phyloP scores from a whole-genome alignment of 2,888 invertebrate species.

The Caenorhabditis sp. region DNA sequence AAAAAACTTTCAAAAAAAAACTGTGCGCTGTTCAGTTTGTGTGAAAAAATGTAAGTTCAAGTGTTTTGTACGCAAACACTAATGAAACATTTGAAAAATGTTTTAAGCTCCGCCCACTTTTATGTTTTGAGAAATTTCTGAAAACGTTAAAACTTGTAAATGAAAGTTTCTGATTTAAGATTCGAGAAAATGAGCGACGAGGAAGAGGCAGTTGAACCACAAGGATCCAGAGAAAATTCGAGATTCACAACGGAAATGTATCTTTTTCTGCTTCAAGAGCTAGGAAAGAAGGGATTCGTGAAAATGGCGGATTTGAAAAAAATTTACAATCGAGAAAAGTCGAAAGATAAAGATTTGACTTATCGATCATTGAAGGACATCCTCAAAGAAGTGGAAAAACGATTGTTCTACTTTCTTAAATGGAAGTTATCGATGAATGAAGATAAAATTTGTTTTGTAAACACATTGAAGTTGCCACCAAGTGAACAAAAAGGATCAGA shows the following conservation, averaged over 20 bases:
- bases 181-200: conserved; percentile 12
- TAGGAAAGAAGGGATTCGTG: conserved; percentile 25
- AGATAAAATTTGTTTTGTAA: conserved; percentile 3
- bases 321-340: conserved; percentile 8
- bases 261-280: conserved; percentile 15
- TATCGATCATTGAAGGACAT: conserved; percentile 12
- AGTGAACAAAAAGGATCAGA: neutral
- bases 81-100: neutral
- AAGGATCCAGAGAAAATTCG: conserved; percentile 25
- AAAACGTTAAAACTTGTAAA: no score
- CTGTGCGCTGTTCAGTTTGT: neutral
- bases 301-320: conserved; percentile 22
- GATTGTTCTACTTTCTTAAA: neutral
- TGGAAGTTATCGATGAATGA: conserved; percentile 5
- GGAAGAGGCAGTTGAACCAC: conserved; percentile 11
- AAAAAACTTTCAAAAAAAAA: neutral
- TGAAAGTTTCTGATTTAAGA: no score
- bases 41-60: neutral
- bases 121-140: neutral
- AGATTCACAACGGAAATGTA: conserved; percentile 22
- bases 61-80: neutral
- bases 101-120: neutral
- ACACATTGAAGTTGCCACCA: conserved; percentile 1
- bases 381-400: neutral
- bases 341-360: conserved; percentile 13